Base-by-base conservation (phyloP, 2,113 vertebrate species). In the Symphodus melops region DNA sequence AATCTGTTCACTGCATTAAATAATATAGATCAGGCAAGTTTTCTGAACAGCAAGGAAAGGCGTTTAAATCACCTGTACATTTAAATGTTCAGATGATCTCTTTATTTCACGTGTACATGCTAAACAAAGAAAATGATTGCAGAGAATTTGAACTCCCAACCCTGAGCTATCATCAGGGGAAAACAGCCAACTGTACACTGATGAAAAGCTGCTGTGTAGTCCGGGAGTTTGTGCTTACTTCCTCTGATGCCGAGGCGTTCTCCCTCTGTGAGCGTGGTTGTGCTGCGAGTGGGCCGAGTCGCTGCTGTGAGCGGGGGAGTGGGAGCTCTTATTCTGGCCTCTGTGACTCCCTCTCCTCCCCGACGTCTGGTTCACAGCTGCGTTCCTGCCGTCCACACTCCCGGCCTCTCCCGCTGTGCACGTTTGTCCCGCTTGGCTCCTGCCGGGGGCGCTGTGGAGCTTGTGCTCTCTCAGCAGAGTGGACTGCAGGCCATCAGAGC, bases 231-330 rank as follows among this genome's bases (percentile, higher is more conserved):
- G 9, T 8, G 52, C 95, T 95, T 93, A 97, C 97, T 95, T 97
- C 92, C 94, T 97, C 64, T 89, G 90, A 44, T 94, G 95, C 3
- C 94, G 95, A 12, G 91, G 75, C 33, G 82, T 89, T 72, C 95
- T 96, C 81, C 90, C 94, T 93, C 94, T 94, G 78, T 92, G 89
- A 1, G 85, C 53, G n/a, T 92, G 94, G 52, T 94, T 94, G 49
- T 87, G 92, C 56, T 81, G 93, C 12, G 94, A 95, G 79, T 89
- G 95, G 77, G 91, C 93, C 1, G 97, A 97, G 92, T 96, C 96
- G 53, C 96, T 97, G 95, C 96, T 99, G 79, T 93, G 93, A 75
- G 94, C 95, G n/a, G 95, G 94, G 19, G 96, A 96, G 57, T 92
- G 92, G 81, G 93, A 91, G 48, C 68, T 92, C 67, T 91, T 89